These are phyloP conservation scores for Ecdyonurus torrentis DNA, from an alignment of 2,888 invertebrate species.

Conservation along the genomic window DNA sequence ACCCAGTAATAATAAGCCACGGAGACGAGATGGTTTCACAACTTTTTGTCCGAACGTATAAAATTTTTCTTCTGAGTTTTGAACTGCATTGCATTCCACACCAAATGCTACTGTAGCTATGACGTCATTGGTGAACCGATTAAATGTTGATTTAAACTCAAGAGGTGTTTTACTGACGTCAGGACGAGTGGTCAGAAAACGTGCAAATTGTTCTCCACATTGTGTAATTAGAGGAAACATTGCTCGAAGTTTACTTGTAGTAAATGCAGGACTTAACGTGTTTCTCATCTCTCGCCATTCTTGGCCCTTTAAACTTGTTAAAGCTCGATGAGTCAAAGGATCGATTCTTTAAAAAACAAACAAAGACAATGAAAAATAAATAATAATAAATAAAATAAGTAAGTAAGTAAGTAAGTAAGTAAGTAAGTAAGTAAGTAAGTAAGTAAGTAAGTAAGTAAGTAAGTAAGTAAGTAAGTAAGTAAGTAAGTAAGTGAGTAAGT, in stretches of 20 bases:
- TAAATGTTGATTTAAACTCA: slow-evolving; percentile 8
- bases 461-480: no score
- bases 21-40: slow-evolving; percentile 4
- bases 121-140: slow-evolving; percentile 9
- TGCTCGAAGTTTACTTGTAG: slow-evolving; percentile 45
- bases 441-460: no score
- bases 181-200: neutral
- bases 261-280: slow-evolving; percentile 47
- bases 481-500: no score
- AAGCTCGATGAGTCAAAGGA: neutral
- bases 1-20: neutral
- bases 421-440: no score
- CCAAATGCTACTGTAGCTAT: slow-evolving; percentile 9
- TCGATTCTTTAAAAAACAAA: no score
- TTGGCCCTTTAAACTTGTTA: slow-evolving; percentile 22
- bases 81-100: slow-evolving; percentile 8
- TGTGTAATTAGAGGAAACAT: slow-evolving; percentile 42
- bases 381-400: no score
- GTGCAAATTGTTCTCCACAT: slow-evolving; percentile 29
- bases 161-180: slow-evolving; percentile 5
- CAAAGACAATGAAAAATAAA: no score
- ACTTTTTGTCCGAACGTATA: slow-evolving; percentile 7
- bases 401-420: no score
- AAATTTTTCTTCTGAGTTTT: slow-evolving; percentile 6
- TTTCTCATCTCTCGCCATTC: slow-evolving; percentile 45